Base-by-base conservation (phyloP, 1,140 invertebrate genomes). In the Ectropis grisescens region DNA sequence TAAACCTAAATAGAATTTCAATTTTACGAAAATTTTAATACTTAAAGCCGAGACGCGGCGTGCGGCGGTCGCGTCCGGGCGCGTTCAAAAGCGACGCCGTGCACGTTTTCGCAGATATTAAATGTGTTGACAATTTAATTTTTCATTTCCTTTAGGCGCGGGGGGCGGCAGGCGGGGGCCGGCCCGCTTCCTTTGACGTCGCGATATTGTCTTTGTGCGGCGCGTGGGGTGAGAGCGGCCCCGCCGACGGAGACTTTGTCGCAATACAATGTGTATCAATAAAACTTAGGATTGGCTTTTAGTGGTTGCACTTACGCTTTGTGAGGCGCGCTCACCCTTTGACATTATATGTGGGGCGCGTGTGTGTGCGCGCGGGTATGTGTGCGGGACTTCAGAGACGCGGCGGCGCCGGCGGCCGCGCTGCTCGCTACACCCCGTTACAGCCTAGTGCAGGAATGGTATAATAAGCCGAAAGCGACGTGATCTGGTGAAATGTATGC, bases 271-370 rank as follows among this genome's bases (percentile, higher is more conserved):
- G 74, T 82, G 75, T 80, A 80, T 79, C 79, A 79, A 82, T 82
- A 82, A 82, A 82, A 82, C 75, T 80, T 80, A 76, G 74, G 74
- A 80, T 82, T 79, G 75, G 75, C 75, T 82, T 82, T 82, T 82
- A 82, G 79, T 76, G 79, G 79, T 76, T 76, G 75, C 75, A 82
- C 78, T 80, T 80, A 80, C 70, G 72, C 69, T 74, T 74, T 79
- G 74, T 75, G 74, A 68, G 67, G 69, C 68, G 57, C 37, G 69
- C 65, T 69, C 67, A 79, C 70, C 74, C 74, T 79, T 79, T 79
- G 74, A 76, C 69, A 72, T 74, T 70, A 70, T 70, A 65, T 62
- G 60, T 66, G 59, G 49, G 58, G 55, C 49, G 52, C 41, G 44
- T 36, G 49, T 37, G 50, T 36, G 52, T 37, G 48, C 29, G 33